phyloP scores from a whole-genome alignment of 1,140 invertebrate species.

The Drosophila subobscura region DNA sequence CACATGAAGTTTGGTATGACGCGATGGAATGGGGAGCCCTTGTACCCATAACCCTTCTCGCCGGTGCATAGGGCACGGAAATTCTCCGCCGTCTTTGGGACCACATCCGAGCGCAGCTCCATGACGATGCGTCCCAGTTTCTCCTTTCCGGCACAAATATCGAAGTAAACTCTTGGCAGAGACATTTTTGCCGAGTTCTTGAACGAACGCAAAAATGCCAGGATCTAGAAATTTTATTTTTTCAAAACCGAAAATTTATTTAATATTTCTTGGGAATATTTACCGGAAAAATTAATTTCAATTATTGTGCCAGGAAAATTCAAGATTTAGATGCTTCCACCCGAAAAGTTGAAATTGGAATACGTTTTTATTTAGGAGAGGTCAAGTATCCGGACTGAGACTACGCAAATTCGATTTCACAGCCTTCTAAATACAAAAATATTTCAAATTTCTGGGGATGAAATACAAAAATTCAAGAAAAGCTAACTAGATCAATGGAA shows the following conservation, averaged over 20 bases:
- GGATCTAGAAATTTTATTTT: background rate
- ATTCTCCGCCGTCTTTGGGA: slow-evolving; percentile 96
- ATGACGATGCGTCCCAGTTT: slow-evolving; percentile 63
- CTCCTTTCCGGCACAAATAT: slow-evolving; percentile 17
- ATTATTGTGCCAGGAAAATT: background rate
- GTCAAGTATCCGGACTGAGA: background rate
- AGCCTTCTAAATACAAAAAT: background rate
- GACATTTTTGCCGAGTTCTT: slow-evolving; percentile 16
- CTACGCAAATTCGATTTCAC: background rate
- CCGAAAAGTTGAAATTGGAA: background rate
- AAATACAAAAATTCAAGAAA: background rate
- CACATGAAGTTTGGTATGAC: slow-evolving; percentile 99
- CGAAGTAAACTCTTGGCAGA: slow-evolving; percentile 34
- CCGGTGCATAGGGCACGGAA: slow-evolving; percentile 96
- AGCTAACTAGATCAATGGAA: background rate
- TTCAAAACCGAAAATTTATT: background rate
- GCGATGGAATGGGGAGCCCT: slow-evolving; percentile 94
- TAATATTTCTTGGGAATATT: background rate
- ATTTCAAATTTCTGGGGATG: background rate
- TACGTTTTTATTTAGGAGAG: background rate
- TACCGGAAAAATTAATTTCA: slow-evolving; percentile 10
- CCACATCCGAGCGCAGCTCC: slow-evolving; percentile 93
- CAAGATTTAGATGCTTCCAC: background rate
- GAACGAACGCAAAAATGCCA: slow-evolving; percentile 12
- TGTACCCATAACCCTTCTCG: slow-evolving; percentile 96